These are phyloP conservation scores for Crotophaga sulcirostris DNA, from an alignment of 2,113 vertebrate species.

Conservation along the genomic window DNA sequence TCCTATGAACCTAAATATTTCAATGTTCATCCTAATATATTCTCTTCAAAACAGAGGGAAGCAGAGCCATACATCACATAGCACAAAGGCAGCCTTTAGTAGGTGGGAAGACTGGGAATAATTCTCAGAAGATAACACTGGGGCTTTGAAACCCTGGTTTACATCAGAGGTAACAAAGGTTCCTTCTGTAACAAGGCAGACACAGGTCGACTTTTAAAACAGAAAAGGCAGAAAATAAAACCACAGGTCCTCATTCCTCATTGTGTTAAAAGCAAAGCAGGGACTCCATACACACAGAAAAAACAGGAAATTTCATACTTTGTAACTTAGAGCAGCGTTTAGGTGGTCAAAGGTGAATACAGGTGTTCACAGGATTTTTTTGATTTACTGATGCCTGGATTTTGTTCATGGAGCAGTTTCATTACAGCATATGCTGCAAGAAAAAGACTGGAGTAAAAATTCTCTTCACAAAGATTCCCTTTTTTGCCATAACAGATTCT, in stretches of 20 bases:
- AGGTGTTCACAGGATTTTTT: not conserved
- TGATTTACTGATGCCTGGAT: not conserved
- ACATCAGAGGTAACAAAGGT: not conserved
- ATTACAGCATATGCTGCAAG: not conserved
- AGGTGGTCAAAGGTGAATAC: not conserved
- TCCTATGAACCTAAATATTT: constrained; percentile 5
- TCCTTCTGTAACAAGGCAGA: not conserved
- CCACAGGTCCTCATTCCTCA: not conserved
- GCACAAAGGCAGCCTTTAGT: not conserved
- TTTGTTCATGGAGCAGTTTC: not conserved
- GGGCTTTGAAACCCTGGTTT: not conserved
- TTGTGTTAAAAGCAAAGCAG: not conserved
- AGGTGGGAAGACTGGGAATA: not conserved
- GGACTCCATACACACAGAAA: not conserved
- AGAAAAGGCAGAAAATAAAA: not conserved
- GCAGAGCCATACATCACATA: not conserved
- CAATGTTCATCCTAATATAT: not conserved
- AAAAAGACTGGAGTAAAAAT: not conserved
- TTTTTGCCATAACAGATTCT: not conserved
- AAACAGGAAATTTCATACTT: not conserved
- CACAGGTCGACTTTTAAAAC: not conserved
- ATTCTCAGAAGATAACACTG: not conserved
- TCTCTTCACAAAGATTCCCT: not conserved
- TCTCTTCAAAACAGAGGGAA: not conserved
- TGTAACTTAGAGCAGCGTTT: not conserved